A percentile compares a stretch with the other conserved stretches of the same genome.
These are phyloP conservation scores for Aphis gossypii DNA, from an alignment of 1,140 invertebrate genomes.

Conservation along the genomic window DNA sequence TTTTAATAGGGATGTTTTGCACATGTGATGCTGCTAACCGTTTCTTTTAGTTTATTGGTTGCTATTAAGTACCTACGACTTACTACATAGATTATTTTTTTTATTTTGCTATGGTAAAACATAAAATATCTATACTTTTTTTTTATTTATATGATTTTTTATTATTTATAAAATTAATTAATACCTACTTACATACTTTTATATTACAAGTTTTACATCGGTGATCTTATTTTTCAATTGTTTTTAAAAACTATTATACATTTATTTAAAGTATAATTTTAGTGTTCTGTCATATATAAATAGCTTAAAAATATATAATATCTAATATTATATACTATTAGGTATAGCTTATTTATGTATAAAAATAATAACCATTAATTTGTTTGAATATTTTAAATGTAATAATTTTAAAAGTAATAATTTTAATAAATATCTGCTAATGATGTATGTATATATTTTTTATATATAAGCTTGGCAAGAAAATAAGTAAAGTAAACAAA, in stretches of 20 bases:
- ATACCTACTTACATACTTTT: neutral
- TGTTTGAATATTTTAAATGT: neutral
- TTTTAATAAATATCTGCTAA: neutral
- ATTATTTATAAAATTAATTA: neutral
- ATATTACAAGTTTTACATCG: neutral
- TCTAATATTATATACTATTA: neutral
- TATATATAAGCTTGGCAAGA: neutral
- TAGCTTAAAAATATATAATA: neutral
- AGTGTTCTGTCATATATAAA: neutral
- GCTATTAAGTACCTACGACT: neutral
- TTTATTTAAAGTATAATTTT: neutral
- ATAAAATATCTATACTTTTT: neutral
- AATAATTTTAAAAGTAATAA: neutral
- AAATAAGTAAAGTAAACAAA: neutral
- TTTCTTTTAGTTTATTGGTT: slow-evolving; percentile 27
- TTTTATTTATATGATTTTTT: neutral
- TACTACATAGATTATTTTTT: neutral
- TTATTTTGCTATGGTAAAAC: neutral
- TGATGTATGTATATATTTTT: neutral
- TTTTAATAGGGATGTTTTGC: slow-evolving; percentile 33
- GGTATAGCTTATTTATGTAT: neutral
- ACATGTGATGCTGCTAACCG: neutral
- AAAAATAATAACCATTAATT: neutral
- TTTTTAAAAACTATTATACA: neutral
- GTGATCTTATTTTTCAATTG: neutral